phyloP scores from a whole-genome alignment of 2,797 vertebrate genomes.

The Dallia pectoralis region DNA sequence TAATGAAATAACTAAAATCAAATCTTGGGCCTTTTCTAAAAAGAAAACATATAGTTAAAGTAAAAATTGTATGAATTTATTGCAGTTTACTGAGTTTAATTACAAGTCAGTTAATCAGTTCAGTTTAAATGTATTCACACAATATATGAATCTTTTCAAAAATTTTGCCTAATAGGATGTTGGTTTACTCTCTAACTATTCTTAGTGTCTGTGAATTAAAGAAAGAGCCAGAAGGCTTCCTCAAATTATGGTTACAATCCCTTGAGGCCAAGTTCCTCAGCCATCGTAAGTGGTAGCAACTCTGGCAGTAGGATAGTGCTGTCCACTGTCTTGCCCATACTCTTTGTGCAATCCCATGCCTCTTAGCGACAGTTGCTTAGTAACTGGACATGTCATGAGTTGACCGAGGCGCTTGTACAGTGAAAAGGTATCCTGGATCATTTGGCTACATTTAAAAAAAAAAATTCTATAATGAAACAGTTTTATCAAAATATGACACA shows the following conservation, averaged over 20 bases:
- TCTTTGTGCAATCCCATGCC: background rate
- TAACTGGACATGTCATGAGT: slow-evolving; percentile 36
- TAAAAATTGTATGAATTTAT: too few species aligned
- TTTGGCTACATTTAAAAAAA: background rate
- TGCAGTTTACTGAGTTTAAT: slow-evolving; percentile 52
- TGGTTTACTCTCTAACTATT: background rate
- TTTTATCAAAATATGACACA: slow-evolving; percentile 24
- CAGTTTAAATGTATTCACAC: background rate
- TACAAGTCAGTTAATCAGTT: slow-evolving; percentile 32
- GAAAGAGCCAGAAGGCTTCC: background rate
- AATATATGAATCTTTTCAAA: background rate
- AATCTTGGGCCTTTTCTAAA: slow-evolving; percentile 50
- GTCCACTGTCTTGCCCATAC: background rate
- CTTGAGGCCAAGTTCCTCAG: background rate
- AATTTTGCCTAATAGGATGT: background rate
- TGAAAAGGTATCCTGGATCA: slow-evolving; percentile 15
- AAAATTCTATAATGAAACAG: slow-evolving; percentile 23
- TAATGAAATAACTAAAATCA: slow-evolving; percentile 74
- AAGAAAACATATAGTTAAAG: slow-evolving; percentile 59
- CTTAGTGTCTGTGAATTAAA: background rate
- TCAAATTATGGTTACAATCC: background rate
- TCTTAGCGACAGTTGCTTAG: slow-evolving; percentile 48
- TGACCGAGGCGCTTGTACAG: slow-evolving; percentile 10
- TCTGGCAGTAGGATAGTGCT: background rate
- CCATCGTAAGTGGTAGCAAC: background rate